Evolutionary conservation across 2,797 vertebrate species (phyloP), one percentile per base, ranked within the genome.

Genomic region (Dromococcyx pavoninus): DNA sequence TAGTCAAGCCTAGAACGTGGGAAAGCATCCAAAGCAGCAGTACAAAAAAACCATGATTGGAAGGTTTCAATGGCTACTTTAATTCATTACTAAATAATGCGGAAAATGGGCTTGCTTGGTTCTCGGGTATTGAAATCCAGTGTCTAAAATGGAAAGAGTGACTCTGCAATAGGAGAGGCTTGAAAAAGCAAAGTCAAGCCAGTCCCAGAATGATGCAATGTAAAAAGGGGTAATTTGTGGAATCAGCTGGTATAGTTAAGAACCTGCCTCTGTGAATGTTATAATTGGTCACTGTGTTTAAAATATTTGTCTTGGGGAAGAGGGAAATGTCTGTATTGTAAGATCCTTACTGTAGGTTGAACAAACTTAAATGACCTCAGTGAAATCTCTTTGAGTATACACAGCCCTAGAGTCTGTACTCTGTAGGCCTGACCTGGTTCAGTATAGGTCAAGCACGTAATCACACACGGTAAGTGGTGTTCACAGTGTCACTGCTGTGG

Each of bases 261-360:
- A 93, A 84, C 62, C 30, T 81, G 43, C 86, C 43, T 73, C 39
- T 69, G n/a, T 24, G 12, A 79, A 25, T 79, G 56, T 71, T 73
- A 58, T 33, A 62, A 1, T 86, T 86, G 90, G 41, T 78, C 57
- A 75, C n/a, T 5, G 0, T 32, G 43, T 44, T 95, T 66, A 65
- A 89, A 95, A 75, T 60, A 78, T 88, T 11, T 78, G 62, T 86
- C 86, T 84, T 39, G 51, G 93, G 64, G 67, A 46, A 86, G 39
- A 75, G 17, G 60, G n/a, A 92, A 86, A 77, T 7, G 30, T 46
- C 79, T 92, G 58, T 67, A 74, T 35, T 83, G 57, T 72, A 87
- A 70, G 84, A 73, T 56, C 71, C 61, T n/a, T 56, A 71, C 61
- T n/a, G 5, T 27, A 74, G 70, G 64, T 25, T 64, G 65, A 94